Percentiles rank a stretch among this genome's conserved stretches.
Evolutionary conservation across 2,797 vertebrate species (phyloP).

Genomic region (Hirundo rustica): DNA sequence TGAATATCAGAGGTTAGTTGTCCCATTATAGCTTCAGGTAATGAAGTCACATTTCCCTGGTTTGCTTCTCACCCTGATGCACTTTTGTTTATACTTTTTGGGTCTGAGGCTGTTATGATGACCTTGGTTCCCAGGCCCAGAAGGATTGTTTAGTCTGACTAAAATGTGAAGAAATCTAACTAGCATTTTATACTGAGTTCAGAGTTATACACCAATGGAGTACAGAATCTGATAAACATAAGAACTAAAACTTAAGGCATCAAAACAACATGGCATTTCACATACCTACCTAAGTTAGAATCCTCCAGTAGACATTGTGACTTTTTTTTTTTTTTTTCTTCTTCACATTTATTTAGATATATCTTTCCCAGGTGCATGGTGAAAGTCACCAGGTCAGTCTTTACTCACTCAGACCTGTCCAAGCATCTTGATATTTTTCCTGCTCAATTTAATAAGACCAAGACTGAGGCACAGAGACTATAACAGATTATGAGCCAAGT

Average conservation of each 20-base stretch:
- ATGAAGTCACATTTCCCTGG: no score
- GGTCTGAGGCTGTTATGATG: neutral
- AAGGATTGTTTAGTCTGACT: neutral
- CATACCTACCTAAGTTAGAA: neutral
- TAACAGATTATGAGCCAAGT: neutral
- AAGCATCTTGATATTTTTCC: neutral
- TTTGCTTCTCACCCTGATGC: neutral
- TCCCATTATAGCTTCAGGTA: neutral
- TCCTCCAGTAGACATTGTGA: neutral
- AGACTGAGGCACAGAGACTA: neutral
- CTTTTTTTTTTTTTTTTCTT: neutral
- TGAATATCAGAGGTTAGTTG: neutral
- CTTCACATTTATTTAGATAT: neutral
- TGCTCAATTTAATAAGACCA: neutral
- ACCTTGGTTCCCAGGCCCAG: neutral
- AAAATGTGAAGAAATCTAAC: neutral
- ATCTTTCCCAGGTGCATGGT: neutral
- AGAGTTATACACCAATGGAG: neutral
- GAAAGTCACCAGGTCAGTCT: neutral
- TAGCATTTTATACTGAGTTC: neutral
- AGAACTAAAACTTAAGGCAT: neutral
- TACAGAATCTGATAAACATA: neutral
- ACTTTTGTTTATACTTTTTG: neutral
- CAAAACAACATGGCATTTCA: neutral
- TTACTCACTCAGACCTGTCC: neutral